Base-by-base conservation (phyloP, 2,888 invertebrate species). In the Melanophora roralis region DNA sequence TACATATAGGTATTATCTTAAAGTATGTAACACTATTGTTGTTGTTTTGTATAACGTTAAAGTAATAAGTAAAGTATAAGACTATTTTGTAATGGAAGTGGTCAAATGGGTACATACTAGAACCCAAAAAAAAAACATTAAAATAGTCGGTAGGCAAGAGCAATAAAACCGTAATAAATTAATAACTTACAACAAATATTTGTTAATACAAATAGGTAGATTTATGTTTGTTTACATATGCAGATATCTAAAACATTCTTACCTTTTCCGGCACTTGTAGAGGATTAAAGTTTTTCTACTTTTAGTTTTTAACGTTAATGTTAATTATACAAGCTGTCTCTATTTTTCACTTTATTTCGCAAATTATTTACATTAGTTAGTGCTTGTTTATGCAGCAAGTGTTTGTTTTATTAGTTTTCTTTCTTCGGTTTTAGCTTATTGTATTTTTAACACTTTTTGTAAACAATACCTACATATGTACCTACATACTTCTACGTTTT, bases 231-330 rank as follows among this genome's bases (percentile, higher is more conserved):
- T 27, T 27, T 27, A 27, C 3, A 27, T 27, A 27, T 3, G 27
- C 27, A 27, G 3, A 27, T 6, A 27, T 27, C 27, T 5, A 27
- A 3, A 27, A 16, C 2, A 45, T 27, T 60, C 60, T 45, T 75
- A 75, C 67, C 53, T 38, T 67, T 43, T 67, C 27, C n/a, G 3
- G 47, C 34, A 23, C 59, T 49, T 43, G 11, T 34, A 21, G 3
- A 21, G n/a, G 2, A 72, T 5, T 27, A 27, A 27, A 53, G n/a
- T 34, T 65, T 23, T 51, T 73, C 21, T 51, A 12, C 38, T 67
- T 65, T 6, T 59, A 74, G 40, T 49, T 73, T 65, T 73, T 65
- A 55, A 64, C 32, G 60, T 67, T 51, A 72, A 23, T 64, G 45
- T 62, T 64, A 72, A 55, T 55, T 53, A n/a, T 32, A 11, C 27